These are phyloP conservation scores for Sesamia inferens DNA, from an alignment of 2,888 invertebrate species.

Conservation along the genomic window DNA sequence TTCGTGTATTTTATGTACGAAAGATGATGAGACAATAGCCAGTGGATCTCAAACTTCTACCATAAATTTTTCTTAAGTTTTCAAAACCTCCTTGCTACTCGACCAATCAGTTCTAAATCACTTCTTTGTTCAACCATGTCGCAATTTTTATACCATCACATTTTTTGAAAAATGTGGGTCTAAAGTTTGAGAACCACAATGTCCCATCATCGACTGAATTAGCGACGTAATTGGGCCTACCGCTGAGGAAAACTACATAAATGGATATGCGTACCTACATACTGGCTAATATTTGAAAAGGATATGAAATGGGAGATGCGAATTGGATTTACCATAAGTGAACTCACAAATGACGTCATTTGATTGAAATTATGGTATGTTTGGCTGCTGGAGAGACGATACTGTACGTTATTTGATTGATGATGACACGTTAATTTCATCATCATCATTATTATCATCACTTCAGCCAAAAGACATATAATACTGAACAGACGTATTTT, in stretches of 20 bases:
- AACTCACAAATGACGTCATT: conserved; percentile 35
- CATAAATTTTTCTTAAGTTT: not conserved
- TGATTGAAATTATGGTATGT: conserved; percentile 9
- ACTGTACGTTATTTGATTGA: not conserved
- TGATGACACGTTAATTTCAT: not conserved
- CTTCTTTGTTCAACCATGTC: not conserved
- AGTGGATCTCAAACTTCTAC: conserved; percentile 68
- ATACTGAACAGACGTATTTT: not conserved
- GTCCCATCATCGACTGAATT: conserved; percentile 61
- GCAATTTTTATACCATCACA: not conserved
- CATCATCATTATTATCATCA: too few relatives aligned
- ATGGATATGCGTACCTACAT: conserved; percentile 22
- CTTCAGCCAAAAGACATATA: too few relatives aligned
- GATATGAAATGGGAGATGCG: conserved; percentile 38
- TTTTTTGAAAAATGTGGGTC: not conserved
- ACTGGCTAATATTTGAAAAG: conserved; percentile 53
- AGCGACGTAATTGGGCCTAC: conserved; percentile 59
- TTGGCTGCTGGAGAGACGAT: not conserved
- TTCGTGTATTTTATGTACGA: conserved; percentile 77
- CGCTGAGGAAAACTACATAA: conserved; percentile 54
- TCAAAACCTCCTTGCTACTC: not conserved
- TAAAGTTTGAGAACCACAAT: conserved; percentile 57
- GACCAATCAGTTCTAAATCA: not conserved
- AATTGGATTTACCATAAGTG: conserved; percentile 24
- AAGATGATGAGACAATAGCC: conserved; percentile 81